Evolutionary conservation across 2,888 invertebrate genomes (phyloP), one percentile per base, ranked within the genome.

Genomic region (Nezara viridula): DNA sequence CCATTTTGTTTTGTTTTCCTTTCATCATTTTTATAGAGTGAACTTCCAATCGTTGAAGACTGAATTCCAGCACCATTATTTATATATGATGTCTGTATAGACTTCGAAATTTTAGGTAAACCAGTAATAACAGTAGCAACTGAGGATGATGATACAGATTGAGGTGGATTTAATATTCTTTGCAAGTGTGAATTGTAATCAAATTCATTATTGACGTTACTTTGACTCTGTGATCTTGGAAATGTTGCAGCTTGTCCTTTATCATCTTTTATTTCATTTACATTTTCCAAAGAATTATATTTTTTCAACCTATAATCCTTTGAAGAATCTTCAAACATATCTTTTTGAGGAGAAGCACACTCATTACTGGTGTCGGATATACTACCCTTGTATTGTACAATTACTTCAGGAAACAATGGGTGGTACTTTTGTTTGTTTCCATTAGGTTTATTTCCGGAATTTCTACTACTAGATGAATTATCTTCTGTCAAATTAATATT

Each of bases 51-150:
- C 4, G 37, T 92, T 10, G 92, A 92, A 2, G 92, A 93, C 90
- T 93, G 93, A 55, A 93, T 91, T 1, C 92, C 93, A 24, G 92
- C 90, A 16, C 93, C 93, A 89, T 93, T 92, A 86, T 92, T 92
- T 10, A 91, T 66, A 90, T 90, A 92, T 19, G 90, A 86, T 40
- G 91, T 90, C 85, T 90, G 90, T 9, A 90, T 85, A 47, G 73
- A 55, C 44, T 89, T 90, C 91, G 32, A 92, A 89, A 60, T 92
- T 92, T 40, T 93, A 92, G 91, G 92, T 32, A 47, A 49, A 92
- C 85, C 55, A 44, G 55, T 44, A 91, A 93, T 92, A 85, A 93
- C 92, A 2, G 93, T 93, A 0, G 93, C 92, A 44, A 93, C 92
- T 5, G 93, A 93, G 2, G 93, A 93, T 0, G 93, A 91, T 44